Percentiles rank a stretch among this genome's conserved stretches.
Evolutionary conservation across 2,113 vertebrate genomes (phyloP).

Genomic region (Cranoglanis bouderius): DNA sequence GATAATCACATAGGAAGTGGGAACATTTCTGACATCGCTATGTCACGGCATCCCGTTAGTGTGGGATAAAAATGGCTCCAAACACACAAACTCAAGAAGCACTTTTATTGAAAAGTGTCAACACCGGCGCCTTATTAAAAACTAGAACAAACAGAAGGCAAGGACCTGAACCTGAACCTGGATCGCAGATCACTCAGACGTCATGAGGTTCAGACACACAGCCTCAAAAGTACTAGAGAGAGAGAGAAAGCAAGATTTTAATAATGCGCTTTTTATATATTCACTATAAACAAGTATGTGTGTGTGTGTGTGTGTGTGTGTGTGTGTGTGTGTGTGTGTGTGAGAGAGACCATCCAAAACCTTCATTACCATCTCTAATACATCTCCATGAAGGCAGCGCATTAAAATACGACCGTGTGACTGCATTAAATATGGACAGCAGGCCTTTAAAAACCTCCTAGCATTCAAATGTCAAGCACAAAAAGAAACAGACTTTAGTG

Average conservation of each 20-base stretch:
- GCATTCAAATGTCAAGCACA: background rate
- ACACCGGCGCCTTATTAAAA: no score
- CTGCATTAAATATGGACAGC: background rate
- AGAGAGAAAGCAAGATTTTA: background rate
- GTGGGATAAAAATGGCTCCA: background rate
- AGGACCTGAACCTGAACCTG: background rate
- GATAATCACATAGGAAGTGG: background rate
- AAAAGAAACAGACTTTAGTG: background rate
- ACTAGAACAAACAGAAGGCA: background rate
- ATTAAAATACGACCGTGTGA: background rate
- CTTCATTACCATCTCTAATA: conserved; percentile 23
- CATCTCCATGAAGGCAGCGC: background rate
- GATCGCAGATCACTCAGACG: background rate
- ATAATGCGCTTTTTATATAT: background rate
- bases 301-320: conserved; percentile 19
- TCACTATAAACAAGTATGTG: background rate
- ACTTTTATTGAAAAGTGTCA: no score
- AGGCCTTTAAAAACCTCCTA: background rate
- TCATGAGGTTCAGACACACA: background rate
- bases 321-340: background rate
- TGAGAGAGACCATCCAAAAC: conserved; percentile 7
- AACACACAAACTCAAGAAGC: background rate
- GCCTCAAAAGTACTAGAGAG: background rate
- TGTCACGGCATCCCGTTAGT: background rate
- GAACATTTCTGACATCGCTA: background rate